Evolutionary conservation across 2,797 vertebrate species (phyloP), one percentile per base, ranked within the genome.

Genomic region (Poecile montanus): DNA sequence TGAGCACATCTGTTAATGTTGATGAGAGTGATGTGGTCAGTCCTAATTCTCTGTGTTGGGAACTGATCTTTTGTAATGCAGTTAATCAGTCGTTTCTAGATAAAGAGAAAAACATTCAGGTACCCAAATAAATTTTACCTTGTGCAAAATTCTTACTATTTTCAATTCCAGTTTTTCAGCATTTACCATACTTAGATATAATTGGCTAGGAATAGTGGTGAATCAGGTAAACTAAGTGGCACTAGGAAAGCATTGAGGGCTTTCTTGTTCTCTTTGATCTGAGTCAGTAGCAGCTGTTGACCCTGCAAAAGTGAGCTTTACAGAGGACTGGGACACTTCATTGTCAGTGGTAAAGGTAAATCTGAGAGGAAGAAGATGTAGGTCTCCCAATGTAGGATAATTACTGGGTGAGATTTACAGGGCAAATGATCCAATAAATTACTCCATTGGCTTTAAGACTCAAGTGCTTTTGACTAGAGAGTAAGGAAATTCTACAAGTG

Each of bases 11-110:
- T 92, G 92, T 93, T 95, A 95, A 79, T 56, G 71, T 70, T 96
- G 94, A 96, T 93, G 88, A 84, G 83, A 86, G 74, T 85, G 85
- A 92, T 87, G 89, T 65, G 85, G 71, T 63, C 77, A 79, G 85
- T 61, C 73, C 88, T 85, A 89, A 67, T 91, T 89, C 87, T 85
- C 48, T 89, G 88, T 91, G 85, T 82, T 80, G 53, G 57, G 65
- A 95, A 85, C 36, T 91, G 95, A 88, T 91, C 93, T 95, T 96
- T 91, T 68, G 57, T 89, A 91, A 79, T 82, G 88, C 50, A 68
- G 83, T 90, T 96, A 91, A 91, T 91, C 83, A 76, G 61, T 51
- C 7, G 18, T 70, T 94, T 80, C 61, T 82, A 93, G 91, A 89
- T 85, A 94, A 94, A 81, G n/a, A 44, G 21, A 56, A 91, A 88